Evolutionary conservation across 2,888 invertebrate genomes (phyloP).

Genomic region (Panorpa germanica): DNA sequence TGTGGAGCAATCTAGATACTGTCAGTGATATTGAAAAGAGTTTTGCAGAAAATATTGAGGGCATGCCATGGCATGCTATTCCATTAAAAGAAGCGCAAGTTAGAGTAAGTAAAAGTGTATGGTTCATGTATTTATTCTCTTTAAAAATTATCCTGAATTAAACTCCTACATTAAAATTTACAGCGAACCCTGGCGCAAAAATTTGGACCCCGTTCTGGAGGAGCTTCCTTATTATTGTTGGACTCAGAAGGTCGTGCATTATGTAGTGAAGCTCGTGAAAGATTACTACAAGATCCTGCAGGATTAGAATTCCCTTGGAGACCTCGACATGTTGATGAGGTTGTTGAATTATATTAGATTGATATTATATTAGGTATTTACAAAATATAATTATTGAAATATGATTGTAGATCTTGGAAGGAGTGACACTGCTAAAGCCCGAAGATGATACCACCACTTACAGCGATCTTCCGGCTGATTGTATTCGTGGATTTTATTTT

Average conservation of each 20-base stretch:
- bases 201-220: constrained; percentile 56
- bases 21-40: constrained; percentile 44
- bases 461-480: constrained; percentile 36
- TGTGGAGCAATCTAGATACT: constrained; percentile 46
- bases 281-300: constrained; percentile 47
- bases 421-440: too few species aligned
- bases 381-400: too few species aligned
- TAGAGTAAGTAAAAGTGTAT: constrained; percentile 45
- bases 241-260: constrained; percentile 49
- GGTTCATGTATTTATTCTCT: too few species aligned
- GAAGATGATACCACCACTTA: constrained; percentile 28
- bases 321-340: constrained; percentile 43
- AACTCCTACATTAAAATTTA: constrained; percentile 16
- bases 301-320: constrained; percentile 60
- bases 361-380: too few species aligned
- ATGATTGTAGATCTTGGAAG: too few species aligned
- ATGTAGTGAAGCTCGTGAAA: constrained; percentile 41
- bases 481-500: constrained; percentile 62
- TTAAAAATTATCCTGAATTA: too few species aligned
- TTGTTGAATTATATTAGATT: too few species aligned
- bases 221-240: constrained; percentile 54
- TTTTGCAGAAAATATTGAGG: constrained; percentile 37
- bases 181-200: constrained; percentile 59
- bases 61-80: constrained; percentile 51
- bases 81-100: constrained; percentile 50